phyloP scores from a whole-genome alignment of 2,888 invertebrate species.

The Rosalia funebris region DNA sequence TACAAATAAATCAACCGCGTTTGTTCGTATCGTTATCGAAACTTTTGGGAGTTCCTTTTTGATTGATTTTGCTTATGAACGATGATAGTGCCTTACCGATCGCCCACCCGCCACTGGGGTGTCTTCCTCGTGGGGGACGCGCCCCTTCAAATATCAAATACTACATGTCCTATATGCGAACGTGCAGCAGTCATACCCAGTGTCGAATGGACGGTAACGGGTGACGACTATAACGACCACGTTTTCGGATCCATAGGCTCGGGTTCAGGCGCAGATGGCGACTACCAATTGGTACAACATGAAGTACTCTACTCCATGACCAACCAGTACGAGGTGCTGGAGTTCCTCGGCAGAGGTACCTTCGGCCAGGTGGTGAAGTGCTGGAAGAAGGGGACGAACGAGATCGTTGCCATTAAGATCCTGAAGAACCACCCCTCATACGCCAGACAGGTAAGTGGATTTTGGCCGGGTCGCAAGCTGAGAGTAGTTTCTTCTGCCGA shows the following conservation, averaged over 20 bases:
- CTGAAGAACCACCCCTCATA: slow-evolving; percentile 99
- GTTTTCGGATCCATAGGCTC: slow-evolving; percentile 68
- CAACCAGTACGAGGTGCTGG: slow-evolving; percentile 95
- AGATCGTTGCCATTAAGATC: slow-evolving; percentile 99
- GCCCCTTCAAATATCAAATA: not conserved
- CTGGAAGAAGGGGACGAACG: slow-evolving; percentile 99
- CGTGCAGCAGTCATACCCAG: slow-evolving; percentile 27
- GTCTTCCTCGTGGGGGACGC: too few species aligned
- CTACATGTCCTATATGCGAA: slow-evolving; percentile 24
- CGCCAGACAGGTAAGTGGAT: slow-evolving; percentile 86
- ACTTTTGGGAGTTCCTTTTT: too few species aligned
- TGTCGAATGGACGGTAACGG: slow-evolving; percentile 37
- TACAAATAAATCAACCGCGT: too few species aligned
- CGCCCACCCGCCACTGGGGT: too few species aligned
- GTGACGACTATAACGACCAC: slow-evolving; percentile 44
- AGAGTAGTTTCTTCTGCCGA: not conserved
- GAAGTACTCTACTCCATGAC: slow-evolving; percentile 97
- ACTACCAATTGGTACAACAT: slow-evolving; percentile 98
- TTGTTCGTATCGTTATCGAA: too few species aligned
- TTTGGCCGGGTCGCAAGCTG: too few species aligned
- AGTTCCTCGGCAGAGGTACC: slow-evolving; percentile 98
- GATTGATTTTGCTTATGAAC: too few species aligned
- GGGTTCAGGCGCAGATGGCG: slow-evolving; percentile 91
- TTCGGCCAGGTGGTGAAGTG: slow-evolving; percentile 99
- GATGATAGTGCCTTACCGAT: slow-evolving; percentile 14